Percentiles rank a stretch among this genome's conserved stretches.
Conservation (phyloP, 2,113 vertebrate genomes). For the Gymnobelideus leadbeateri region DNA sequence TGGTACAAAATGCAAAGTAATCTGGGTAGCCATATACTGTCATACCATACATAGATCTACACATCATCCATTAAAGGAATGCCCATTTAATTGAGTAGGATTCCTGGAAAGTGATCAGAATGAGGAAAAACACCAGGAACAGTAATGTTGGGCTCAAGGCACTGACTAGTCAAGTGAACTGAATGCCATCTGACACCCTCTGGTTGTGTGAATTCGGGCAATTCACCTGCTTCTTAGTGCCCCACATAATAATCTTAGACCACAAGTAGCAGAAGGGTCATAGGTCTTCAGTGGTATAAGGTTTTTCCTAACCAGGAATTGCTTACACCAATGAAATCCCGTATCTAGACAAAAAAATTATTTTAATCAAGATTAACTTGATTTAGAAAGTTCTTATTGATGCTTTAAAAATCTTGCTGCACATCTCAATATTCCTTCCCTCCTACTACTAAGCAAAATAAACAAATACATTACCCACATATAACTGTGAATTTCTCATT, state of each 20-base stretch:
- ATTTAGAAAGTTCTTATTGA: neutral
- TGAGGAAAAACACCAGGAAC: neutral
- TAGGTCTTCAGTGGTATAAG: neutral
- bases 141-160: neutral
- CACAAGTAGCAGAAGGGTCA: neutral
- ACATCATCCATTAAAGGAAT: neutral
- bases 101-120: neutral
- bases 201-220: neutral
- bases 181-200: neutral
- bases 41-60: neutral
- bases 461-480: neutral
- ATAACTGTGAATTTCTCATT: neutral
- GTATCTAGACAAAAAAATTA: neutral
- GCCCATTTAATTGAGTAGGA: neutral
- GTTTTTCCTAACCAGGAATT: neutral
- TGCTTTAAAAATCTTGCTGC: neutral
- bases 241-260: neutral
- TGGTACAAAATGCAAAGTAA: neutral
- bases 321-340: neutral
- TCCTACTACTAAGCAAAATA: neutral
- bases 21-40: neutral
- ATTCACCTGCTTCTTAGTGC: neutral
- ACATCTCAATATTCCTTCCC: neutral
- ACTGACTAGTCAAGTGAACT: neutral
- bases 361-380: neutral